Base-by-base conservation (phyloP, 2,113 vertebrate genomes). In the Bolborhynchus lineola region DNA sequence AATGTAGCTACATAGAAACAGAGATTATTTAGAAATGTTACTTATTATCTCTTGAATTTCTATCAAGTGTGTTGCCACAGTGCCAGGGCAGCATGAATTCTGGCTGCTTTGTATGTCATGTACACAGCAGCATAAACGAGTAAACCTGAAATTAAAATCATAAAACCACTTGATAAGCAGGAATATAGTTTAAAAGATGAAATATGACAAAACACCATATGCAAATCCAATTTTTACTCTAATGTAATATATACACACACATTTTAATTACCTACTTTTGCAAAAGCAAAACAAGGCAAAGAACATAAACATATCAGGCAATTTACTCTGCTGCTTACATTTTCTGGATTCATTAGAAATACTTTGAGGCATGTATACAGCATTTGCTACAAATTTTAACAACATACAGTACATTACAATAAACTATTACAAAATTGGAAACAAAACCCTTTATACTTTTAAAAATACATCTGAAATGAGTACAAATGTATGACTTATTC, bases 91-190 rank as follows among this genome's bases (percentile, higher is more conserved):
- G 49, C 41, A 68, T 19, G 37, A 78, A 57, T 41, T 47, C 29
- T 31, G 77, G 47, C 49, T 90, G 67, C 68, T 88, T 44, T 86
- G 25, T 39, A 64, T 37, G 42, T 29, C 69, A 60, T n/a, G 44
- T 55, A 91, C 86, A 68, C 24, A 52, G 50, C 65, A 90, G 42
- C 10, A 77, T 21, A 87, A 84, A 81, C 1, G 52, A 76, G 42
- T 92, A 26, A 88, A 79, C 53, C 71, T 47, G 57, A 79, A 97
- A 92, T 82, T 64, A 94, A 95, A 94, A 94, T 33, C 31, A n/a
- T 41, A 85, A 86, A 87, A 26, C n/a, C 26, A 60, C 33, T 1
- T 85, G 70, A 87, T 72, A 90, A 91, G 62, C 39, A 80, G 52
- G 21, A 81, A 50, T 33, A 46, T 15, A 21, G 53, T n/a, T 81